These are phyloP conservation scores for Mercenaria mercenaria DNA, from an alignment of 1,140 invertebrate genomes.

Conservation along the genomic window DNA sequence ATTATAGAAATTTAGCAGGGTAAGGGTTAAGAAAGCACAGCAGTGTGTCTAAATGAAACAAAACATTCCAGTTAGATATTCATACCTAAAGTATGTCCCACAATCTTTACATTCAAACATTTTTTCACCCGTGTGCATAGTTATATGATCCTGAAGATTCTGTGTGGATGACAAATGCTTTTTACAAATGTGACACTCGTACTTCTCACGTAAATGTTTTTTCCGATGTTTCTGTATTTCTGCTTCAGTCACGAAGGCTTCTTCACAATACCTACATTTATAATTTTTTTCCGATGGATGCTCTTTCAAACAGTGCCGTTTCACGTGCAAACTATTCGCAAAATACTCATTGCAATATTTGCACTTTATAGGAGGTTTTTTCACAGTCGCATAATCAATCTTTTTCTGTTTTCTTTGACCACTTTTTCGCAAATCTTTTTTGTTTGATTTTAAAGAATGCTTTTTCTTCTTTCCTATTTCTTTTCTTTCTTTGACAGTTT, in stretches of 20 bases:
- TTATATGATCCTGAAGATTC: constrained; percentile 35
- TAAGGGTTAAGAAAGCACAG: no score
- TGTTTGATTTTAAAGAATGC: neutral
- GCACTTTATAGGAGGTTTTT: constrained; percentile 3
- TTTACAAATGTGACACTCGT: constrained; percentile 30
- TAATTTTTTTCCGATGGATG: constrained; percentile 22
- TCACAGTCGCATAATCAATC: neutral
- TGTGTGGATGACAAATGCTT: constrained; percentile 27
- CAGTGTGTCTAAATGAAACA: no score
- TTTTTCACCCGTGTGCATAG: constrained; percentile 38
- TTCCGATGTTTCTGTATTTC: constrained; percentile 8
- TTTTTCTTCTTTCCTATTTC: neutral
- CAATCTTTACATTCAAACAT: constrained; percentile 50
- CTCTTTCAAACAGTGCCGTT: neutral
- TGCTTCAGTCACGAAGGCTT: constrained; percentile 18
- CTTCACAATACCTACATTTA: constrained; percentile 15
- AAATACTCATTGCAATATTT: constrained; percentile 13
- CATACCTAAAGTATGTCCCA: constrained; percentile 22
- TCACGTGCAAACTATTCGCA: neutral
- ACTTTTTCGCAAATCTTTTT: neutral
- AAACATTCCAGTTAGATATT: no score
- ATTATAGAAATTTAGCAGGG: no score
- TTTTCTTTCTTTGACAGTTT: neutral
- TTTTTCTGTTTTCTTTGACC: neutral
- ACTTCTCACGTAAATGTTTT: constrained; percentile 3